phyloP scores from a whole-genome alignment of 1,140 invertebrate genomes.

The Mya arenaria region DNA sequence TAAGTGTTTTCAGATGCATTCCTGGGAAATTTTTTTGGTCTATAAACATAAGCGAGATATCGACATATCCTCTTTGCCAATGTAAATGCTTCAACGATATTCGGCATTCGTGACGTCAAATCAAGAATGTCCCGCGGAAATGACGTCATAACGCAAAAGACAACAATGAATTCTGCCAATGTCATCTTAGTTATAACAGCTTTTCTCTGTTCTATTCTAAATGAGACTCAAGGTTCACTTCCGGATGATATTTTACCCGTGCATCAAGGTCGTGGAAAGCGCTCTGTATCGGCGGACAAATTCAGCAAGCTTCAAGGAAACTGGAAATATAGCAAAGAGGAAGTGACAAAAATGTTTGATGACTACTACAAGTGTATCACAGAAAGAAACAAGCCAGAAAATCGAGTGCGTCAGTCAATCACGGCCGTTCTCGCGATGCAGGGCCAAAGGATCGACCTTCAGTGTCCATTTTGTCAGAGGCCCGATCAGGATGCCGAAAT shows the following conservation, averaged over 20 bases:
- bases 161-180: too few species aligned
- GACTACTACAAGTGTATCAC: conserved; percentile 57
- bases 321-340: conserved; percentile 41
- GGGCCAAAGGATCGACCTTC: conserved; percentile 54
- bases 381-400: conserved; percentile 13
- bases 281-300: not conserved
- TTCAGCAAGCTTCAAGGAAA: conserved; percentile 25
- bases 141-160: too few species aligned
- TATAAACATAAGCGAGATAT: too few species aligned
- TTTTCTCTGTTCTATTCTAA: too few species aligned
- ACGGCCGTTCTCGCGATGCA: conserved; percentile 52
- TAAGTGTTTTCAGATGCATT: too few species aligned
- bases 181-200: too few species aligned
- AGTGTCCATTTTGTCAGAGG: conserved; percentile 55
- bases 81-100: too few species aligned
- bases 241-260: not conserved
- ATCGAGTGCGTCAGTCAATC: conserved; percentile 29
- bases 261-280: not conserved
- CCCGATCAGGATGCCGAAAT: conserved; percentile 59
- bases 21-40: too few species aligned
- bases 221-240: too few species aligned
- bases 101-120: too few species aligned
- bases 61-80: too few species aligned
- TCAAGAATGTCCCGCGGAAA: too few species aligned
- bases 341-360: conserved; percentile 48